These are phyloP conservation scores for Gorilla gorilla DNA, from an alignment of 2,113 vertebrate species.

Conservation along the genomic window DNA sequence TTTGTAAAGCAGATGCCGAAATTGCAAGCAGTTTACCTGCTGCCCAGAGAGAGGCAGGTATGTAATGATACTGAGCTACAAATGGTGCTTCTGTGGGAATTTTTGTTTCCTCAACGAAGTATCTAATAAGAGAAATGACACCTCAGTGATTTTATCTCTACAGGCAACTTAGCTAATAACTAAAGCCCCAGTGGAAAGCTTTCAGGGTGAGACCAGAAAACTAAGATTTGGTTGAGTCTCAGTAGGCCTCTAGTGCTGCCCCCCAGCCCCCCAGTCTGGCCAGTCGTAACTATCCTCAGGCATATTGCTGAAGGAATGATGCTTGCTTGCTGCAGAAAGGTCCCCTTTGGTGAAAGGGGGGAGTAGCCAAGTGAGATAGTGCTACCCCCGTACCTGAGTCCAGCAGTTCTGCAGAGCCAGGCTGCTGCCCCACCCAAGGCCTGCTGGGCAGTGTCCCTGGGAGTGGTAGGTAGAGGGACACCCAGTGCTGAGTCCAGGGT, in stretches of 20 bases:
- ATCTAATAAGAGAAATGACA: too few relatives aligned
- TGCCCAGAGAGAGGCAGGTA: conserved; percentile 84
- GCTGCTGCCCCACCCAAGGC: not conserved
- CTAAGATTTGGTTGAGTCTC: not conserved
- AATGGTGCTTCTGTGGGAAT: accelerated
- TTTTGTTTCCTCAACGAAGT: not conserved
- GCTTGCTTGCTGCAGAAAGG: not conserved
- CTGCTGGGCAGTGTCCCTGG: not conserved
- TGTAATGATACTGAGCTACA: accelerated
- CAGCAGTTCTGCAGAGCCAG: not conserved
- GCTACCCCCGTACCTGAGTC: not conserved
- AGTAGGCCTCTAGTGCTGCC: not conserved
- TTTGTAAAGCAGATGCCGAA: conserved; percentile 80
- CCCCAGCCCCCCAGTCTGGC: too few relatives aligned
- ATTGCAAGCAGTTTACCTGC: conserved; percentile 60
- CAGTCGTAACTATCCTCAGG: accelerated
- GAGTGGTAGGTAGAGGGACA: not conserved
- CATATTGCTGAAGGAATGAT: not conserved
- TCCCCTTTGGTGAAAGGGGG: not conserved
- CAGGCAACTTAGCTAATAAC: not conserved
- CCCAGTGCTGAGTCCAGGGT: not conserved
- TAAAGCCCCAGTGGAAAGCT: accelerated
- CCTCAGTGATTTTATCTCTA: not conserved
- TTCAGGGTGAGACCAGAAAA: not conserved
- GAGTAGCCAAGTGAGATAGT: not conserved